Conservation (phyloP, 1,140 invertebrate species). For the Bombus vancouverensis region DNA sequence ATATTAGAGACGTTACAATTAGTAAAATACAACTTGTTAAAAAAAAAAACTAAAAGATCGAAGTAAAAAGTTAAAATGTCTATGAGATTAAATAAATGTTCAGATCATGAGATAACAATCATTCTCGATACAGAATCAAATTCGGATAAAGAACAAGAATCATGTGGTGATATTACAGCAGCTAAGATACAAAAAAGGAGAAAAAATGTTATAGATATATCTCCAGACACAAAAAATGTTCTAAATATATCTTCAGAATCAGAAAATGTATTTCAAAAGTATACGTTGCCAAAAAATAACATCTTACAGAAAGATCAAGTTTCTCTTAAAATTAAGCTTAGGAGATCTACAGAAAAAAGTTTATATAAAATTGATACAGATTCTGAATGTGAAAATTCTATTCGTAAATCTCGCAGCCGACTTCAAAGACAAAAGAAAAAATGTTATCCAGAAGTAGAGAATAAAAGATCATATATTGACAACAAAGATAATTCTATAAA, state of each 20-base stretch:
- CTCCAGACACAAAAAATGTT: neutral
- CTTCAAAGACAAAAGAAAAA: neutral
- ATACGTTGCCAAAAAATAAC: neutral
- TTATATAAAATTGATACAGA: constrained; percentile 64
- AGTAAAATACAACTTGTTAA: neutral
- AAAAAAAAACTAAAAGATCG: neutral
- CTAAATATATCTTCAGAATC: neutral
- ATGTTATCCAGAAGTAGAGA: neutral
- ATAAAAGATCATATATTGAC: neutral
- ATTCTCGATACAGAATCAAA: constrained; percentile 48
- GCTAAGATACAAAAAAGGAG: neutral
- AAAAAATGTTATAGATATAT: neutral
- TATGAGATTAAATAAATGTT: constrained; percentile 45
- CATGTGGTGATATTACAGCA: neutral
- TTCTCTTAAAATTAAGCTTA: constrained; percentile 60
- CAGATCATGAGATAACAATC: constrained; percentile 51
- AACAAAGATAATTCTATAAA: neutral
- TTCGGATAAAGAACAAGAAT: neutral
- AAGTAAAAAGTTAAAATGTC: constrained; percentile 30
- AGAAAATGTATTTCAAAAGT: constrained; percentile 7
- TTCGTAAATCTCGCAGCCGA: neutral
- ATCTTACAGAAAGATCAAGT: constrained; percentile 6
- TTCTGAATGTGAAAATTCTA: constrained; percentile 32
- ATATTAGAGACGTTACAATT: too few relatives aligned
- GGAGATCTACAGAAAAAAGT: constrained; percentile 69